Evolutionary conservation across 2,888 invertebrate species (phyloP).

Genomic region (Clistopyga incitator): DNA sequence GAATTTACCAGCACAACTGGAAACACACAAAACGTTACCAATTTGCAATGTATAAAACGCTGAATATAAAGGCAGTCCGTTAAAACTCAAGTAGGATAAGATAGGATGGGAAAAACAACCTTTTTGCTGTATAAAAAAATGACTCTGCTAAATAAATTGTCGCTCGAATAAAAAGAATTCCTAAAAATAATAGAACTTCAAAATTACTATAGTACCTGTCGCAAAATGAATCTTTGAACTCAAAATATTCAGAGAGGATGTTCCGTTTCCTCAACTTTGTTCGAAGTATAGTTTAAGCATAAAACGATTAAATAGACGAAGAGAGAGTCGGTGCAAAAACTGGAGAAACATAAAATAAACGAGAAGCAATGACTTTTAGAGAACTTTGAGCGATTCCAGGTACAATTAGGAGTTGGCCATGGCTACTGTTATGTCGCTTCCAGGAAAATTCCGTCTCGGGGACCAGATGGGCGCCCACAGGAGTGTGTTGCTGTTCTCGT

Average conservation of each 20-base stretch:
- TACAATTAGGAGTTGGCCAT: constrained; percentile 74
- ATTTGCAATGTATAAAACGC: too few relatives aligned
- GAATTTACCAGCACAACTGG: too few relatives aligned
- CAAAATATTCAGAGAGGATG: not conserved
- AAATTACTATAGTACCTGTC: not conserved
- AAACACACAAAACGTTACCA: too few relatives aligned
- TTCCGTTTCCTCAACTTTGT: not conserved
- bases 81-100: too few relatives aligned
- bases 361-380: constrained; percentile 68
- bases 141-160: too few relatives aligned
- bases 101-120: too few relatives aligned
- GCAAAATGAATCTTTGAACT: not conserved
- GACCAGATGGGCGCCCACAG: constrained; percentile 68
- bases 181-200: too few relatives aligned
- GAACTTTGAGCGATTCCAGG: constrained; percentile 75
- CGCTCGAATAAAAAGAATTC: too few relatives aligned
- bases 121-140: too few relatives aligned
- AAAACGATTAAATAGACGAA: constrained; percentile 11
- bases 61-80: too few relatives aligned
- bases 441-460: constrained; percentile 64
- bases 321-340: constrained; percentile 15
- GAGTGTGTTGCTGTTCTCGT: constrained; percentile 47
- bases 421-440: constrained; percentile 72
- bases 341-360: constrained; percentile 50
- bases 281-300: not conserved